Conservation (phyloP, 1,140 invertebrate genomes). For the Euura lappo region DNA sequence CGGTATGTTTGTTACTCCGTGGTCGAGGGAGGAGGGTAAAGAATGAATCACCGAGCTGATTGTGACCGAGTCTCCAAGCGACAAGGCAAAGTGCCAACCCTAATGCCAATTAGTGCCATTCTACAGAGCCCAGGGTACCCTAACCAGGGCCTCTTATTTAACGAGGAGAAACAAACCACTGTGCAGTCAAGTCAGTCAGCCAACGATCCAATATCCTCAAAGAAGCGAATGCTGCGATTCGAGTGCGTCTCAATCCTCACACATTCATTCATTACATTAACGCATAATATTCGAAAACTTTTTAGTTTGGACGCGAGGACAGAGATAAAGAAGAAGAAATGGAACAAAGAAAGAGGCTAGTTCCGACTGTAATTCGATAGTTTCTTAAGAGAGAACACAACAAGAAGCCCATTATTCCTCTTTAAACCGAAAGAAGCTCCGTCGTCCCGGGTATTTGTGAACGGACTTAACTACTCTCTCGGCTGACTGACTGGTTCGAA, state of each 20-base stretch:
- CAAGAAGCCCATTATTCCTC: no score
- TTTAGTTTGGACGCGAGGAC: no score
- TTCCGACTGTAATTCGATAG: no score
- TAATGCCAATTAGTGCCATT: conserved; percentile 62
- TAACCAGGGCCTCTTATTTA: conserved; percentile 13
- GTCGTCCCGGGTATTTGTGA: no score
- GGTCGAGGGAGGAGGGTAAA: not conserved
- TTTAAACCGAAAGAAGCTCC: no score
- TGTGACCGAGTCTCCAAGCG: not conserved
- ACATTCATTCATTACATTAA: no score
- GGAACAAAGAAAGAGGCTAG: no score
- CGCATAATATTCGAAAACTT: no score
- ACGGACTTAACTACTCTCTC: not conserved
- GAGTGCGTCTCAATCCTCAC: no score
- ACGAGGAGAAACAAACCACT: conserved; percentile 4
- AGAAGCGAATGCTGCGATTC: not conserved
- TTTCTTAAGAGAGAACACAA: no score
- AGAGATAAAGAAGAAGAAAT: no score
- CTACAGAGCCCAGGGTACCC: conserved; percentile 27
- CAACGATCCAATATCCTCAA: conserved; percentile 6
- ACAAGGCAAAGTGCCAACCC: conserved; percentile 56
- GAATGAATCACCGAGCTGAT: conserved; percentile 6
- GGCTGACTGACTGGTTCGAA: not conserved
- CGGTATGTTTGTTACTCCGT: no score
- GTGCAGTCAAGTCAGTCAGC: not conserved